phyloP scores from a whole-genome alignment of 1,140 invertebrate species.

The Hydropsyche tenuis region DNA sequence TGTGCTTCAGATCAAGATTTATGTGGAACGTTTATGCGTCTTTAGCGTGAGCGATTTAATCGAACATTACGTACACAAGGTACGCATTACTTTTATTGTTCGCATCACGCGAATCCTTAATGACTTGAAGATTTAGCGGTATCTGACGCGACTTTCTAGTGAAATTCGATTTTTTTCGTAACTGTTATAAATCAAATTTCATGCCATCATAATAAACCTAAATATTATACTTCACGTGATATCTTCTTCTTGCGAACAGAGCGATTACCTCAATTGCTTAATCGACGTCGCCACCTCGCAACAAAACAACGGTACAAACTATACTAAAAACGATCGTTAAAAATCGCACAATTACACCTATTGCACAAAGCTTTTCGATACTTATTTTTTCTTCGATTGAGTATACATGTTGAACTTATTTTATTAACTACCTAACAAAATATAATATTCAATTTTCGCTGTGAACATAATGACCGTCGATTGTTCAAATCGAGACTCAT shows the following conservation, averaged over 20 bases:
- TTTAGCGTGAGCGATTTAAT: constrained; percentile 2
- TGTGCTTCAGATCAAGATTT: too few relatives aligned
- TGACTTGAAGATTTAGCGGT: constrained; percentile 12
- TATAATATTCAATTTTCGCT: constrained; percentile 28
- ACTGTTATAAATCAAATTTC: constrained; percentile 44
- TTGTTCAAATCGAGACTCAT: constrained; percentile 26
- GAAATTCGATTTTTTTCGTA: constrained; percentile 22
- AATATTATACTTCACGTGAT: constrained; percentile 28
- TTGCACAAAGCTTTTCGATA: too few relatives aligned
- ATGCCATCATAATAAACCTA: constrained; percentile 24
- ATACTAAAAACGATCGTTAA: constrained; percentile 38
- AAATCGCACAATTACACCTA: constrained; percentile 29
- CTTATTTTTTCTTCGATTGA: too few relatives aligned
- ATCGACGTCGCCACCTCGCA: constrained; percentile 29
- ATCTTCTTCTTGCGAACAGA: constrained; percentile 39
- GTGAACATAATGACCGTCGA: constrained; percentile 2
- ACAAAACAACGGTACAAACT: constrained; percentile 36
- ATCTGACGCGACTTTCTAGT: constrained; percentile 1
- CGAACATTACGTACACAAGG: not conserved
- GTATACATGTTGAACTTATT: too few relatives aligned
- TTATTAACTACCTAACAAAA: too few relatives aligned
- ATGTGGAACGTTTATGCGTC: too few relatives aligned
- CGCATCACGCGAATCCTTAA: constrained; percentile 43
- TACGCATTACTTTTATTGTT: constrained; percentile 31
- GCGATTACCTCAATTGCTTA: constrained; percentile 42